Evolutionary conservation across 2,797 vertebrate species (phyloP).

Genomic region (Pipistrellus pygmaeus): DNA sequence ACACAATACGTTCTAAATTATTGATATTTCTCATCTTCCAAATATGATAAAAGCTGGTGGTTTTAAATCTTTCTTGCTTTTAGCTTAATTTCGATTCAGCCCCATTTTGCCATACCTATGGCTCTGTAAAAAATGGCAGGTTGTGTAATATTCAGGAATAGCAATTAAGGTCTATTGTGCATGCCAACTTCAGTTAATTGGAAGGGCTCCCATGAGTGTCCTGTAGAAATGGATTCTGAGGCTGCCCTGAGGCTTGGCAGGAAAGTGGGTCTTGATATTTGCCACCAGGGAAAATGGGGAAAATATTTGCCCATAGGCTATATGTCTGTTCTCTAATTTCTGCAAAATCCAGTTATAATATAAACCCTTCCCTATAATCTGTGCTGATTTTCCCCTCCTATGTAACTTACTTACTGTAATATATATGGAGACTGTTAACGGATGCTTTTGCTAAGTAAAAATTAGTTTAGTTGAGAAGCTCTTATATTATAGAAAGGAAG

Average conservation of each 20-base stretch:
- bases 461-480: not conserved
- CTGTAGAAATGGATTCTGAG: slow-evolving; percentile 53
- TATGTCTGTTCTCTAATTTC: not conserved
- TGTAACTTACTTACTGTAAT: not conserved
- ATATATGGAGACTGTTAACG: not conserved
- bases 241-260: slow-evolving; percentile 10
- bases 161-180: not conserved
- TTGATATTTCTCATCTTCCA: slow-evolving; percentile 56
- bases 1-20: slow-evolving; percentile 50
- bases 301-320: not conserved
- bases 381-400: not conserved
- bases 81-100: not conserved
- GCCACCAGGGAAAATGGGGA: not conserved
- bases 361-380: not conserved
- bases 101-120: not conserved
- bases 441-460: slow-evolving; percentile 29
- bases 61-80: slow-evolving; percentile 62
- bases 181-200: not conserved
- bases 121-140: not conserved
- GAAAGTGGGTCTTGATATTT: slow-evolving; percentile 16
- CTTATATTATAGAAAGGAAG: not conserved
- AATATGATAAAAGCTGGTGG: slow-evolving; percentile 23
- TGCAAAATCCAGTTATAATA: slow-evolving; percentile 12
- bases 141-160: not conserved
- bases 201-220: not conserved